phyloP scores from a whole-genome alignment of 2,888 invertebrate species.

The Brachynemurus nebulosus region DNA sequence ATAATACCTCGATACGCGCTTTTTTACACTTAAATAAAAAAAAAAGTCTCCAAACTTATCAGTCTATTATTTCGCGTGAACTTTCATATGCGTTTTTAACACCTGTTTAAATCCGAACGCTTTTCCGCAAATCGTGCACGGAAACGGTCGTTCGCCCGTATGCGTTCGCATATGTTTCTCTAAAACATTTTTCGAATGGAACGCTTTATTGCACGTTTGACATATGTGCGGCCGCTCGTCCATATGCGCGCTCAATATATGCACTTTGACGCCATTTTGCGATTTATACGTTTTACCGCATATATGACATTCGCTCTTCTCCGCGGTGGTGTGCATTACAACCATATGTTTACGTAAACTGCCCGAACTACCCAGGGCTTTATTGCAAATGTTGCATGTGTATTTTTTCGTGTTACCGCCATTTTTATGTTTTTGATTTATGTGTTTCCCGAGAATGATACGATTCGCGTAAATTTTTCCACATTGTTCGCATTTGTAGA shows the following conservation, averaged over 20 bases:
- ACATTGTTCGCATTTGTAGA: background rate
- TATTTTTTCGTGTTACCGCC: background rate
- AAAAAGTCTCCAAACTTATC: no score
- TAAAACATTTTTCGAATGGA: background rate
- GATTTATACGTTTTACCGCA: conserved; percentile 4
- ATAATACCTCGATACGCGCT: no score
- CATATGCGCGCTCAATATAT: conserved; percentile 1
- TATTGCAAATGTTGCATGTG: background rate
- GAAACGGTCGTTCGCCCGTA: conserved; percentile 2
- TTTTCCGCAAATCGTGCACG: background rate
- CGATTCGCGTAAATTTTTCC: background rate
- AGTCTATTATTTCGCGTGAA: conserved; percentile 3
- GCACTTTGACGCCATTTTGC: background rate
- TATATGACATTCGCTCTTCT: background rate
- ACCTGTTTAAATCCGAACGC: background rate
- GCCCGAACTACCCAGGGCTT: background rate
- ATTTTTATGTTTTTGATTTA: conserved; percentile 1
- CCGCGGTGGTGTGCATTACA: background rate
- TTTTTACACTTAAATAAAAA: no score
- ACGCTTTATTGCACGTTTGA: background rate
- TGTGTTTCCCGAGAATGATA: background rate
- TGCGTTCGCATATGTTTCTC: conserved; percentile 3
- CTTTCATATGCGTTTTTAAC: conserved; percentile 4
- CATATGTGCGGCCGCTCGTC: conserved; percentile 3
- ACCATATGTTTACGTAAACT: conserved; percentile 1